Conservation (phyloP, 2,888 invertebrate species). For the Seira ritae region DNA sequence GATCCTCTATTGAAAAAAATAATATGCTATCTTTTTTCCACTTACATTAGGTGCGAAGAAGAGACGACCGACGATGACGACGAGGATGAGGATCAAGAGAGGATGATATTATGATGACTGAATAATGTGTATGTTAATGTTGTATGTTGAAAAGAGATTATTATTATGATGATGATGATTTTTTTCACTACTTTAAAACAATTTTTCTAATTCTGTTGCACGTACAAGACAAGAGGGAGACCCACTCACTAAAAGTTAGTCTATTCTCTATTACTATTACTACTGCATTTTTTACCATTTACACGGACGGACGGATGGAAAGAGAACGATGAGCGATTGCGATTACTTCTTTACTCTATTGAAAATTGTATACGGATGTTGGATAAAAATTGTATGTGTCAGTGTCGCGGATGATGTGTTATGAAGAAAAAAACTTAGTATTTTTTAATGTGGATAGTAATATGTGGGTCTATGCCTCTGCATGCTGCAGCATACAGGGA, state of each 20-base stretch:
- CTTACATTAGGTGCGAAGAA: too few relatives aligned
- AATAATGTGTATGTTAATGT: conserved; percentile 27
- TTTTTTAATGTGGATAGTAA: not conserved
- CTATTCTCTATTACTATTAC: conserved; percentile 28
- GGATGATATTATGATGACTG: too few relatives aligned
- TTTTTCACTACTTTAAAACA: too few relatives aligned
- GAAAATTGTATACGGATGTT: conserved; percentile 36
- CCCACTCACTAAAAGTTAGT: too few relatives aligned
- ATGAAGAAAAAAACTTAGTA: conserved; percentile 20
- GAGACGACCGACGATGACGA: too few relatives aligned
- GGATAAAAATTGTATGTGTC: conserved; percentile 21
- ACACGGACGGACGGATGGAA: conserved; percentile 10
- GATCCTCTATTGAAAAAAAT: too few relatives aligned
- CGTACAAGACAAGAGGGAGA: too few relatives aligned
- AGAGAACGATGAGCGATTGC: conserved; percentile 54
- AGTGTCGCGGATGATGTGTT: conserved; percentile 44
- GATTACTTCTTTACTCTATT: not conserved
- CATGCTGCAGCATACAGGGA: too few relatives aligned
- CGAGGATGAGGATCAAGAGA: too few relatives aligned
- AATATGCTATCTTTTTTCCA: too few relatives aligned
- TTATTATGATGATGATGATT: conserved; percentile 18
- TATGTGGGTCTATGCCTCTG: too few relatives aligned
- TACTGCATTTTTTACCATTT: not conserved
- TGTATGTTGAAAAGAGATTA: conserved; percentile 29
- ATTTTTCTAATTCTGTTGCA: too few relatives aligned